These are phyloP conservation scores for Tiliacea citrago DNA, from an alignment of 2,888 invertebrate genomes.

Conservation along the genomic window DNA sequence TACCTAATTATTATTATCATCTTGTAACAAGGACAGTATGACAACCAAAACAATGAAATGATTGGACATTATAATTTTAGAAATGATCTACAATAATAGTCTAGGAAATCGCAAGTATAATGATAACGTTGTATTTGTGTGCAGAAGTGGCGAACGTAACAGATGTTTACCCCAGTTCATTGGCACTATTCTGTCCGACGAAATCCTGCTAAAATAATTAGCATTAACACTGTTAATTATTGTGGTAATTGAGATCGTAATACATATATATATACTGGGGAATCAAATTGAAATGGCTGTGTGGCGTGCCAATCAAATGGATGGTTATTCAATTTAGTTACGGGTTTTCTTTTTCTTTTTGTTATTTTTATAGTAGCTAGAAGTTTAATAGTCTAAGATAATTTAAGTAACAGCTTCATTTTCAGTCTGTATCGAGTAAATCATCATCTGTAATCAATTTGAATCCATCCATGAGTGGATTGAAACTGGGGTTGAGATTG, in stretches of 20 bases:
- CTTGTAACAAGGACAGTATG: not conserved
- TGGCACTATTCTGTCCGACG: slow-evolving; percentile 55
- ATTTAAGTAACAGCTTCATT: not conserved
- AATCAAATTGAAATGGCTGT: slow-evolving; percentile 8
- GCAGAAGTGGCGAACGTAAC: slow-evolving; percentile 43
- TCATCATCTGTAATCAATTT: not conserved
- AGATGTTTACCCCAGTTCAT: slow-evolving; percentile 65
- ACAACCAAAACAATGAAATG: slow-evolving; percentile 27
- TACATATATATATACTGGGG: not conserved
- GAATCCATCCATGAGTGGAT: not conserved
- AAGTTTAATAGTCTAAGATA: not conserved
- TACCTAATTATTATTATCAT: not conserved
- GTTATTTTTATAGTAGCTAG: not conserved
- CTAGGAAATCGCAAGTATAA: slow-evolving; percentile 40
- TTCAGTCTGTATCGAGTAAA: not conserved
- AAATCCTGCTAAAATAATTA: slow-evolving; percentile 71
- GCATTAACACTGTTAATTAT: slow-evolving; percentile 52
- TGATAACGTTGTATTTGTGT: slow-evolving; percentile 40
- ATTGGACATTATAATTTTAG: slow-evolving; percentile 47
- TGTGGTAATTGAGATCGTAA: slow-evolving; percentile 39
- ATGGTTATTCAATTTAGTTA: not conserved
- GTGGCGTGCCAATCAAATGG: slow-evolving; percentile 21
- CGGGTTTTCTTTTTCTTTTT: not conserved
- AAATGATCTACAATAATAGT: slow-evolving; percentile 46
- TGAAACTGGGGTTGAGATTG: too few species aligned